Base-by-base conservation (phyloP, 37 sponge, comb jelly and placozoan species). In the Dysidea cf. avara region DNA sequence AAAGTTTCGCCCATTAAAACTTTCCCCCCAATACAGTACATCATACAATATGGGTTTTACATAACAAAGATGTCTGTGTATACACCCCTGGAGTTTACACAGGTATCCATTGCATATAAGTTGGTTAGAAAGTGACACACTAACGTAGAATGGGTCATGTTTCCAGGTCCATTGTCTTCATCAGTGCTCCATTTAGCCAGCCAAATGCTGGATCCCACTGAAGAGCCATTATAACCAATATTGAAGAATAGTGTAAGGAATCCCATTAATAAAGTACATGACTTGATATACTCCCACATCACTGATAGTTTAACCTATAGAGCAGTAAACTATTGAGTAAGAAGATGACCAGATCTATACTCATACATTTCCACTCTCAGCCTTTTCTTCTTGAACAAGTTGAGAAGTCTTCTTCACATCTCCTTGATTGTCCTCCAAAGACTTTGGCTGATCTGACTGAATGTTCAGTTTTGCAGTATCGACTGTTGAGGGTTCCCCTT, bases 311-410 rank as follows among this genome's bases (percentile, higher is more conserved):
- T 79, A 33, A 83, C 87, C 69, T 83, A 58, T 16, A 67, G n/a
- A 43, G 46, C 11, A 65, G 4, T 28, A 12, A 50, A 46, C n/a
- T 39, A 29, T 6, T 16, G 5, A 30, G 13, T 25, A 20, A 38
- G 14, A n/a, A 24, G 59, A 39, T 32, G 14, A 21, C 1, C 24
- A 39, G 18, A 7, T 7, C 11, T 60, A 30, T 7, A 20, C 11
- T 55, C 90, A 60, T 48, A 94, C 90, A 49, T 26, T 75, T 69
- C 96, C 96, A 12, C 69, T 77, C 30, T 81, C 92, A 35, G 83
- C 89, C 29, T 32, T 87, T 75, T 96, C 90, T 50, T 80, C 90
- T 11, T 66, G 46, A 28, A 88, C 86, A 29, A 96, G 82, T 0
- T 59, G 43, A 39, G 58, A 63, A 4, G 66, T 71, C 48, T 64